Percentiles rank a stretch among this genome's conserved stretches.
Evolutionary conservation across 1,140 invertebrate species (phyloP).

Genomic region (Drosophila murphyi): DNA sequence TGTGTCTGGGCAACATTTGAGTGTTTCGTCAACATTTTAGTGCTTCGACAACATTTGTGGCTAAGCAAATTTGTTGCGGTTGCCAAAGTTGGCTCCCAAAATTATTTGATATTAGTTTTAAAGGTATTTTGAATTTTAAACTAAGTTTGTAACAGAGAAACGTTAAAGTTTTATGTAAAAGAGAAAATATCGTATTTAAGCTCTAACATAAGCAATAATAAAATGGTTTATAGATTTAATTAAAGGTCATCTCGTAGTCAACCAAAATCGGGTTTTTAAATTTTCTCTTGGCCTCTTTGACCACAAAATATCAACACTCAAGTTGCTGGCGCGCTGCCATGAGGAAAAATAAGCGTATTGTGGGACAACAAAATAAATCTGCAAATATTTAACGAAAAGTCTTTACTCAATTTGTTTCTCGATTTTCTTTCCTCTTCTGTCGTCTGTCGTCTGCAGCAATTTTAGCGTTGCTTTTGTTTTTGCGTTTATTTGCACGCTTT

Average conservation of each 20-base stretch:
- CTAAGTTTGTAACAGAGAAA: neutral
- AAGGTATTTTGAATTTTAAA: neutral
- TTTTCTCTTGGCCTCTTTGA: slow-evolving; percentile 7
- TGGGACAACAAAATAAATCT: slow-evolving; percentile 23
- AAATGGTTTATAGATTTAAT: neutral
- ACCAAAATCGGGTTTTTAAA: neutral
- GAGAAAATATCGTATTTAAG: neutral
- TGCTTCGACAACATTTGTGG: slow-evolving; percentile 7
- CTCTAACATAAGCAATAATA: neutral
- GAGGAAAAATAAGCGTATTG: neutral
- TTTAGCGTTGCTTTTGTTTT: slow-evolving; percentile 21
- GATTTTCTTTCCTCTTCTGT: slow-evolving; percentile 4
- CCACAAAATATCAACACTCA: slow-evolving; percentile 11
- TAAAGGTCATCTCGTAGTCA: neutral
- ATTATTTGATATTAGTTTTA: neutral
- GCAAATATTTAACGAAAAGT: slow-evolving; percentile 32
- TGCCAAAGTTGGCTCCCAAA: neutral
- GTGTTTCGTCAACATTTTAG: slow-evolving; percentile 10
- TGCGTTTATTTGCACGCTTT: neutral
- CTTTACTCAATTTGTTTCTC: slow-evolving; percentile 15
- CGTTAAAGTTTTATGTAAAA: neutral
- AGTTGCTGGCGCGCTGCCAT: slow-evolving; percentile 28
- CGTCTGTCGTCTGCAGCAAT: slow-evolving; percentile 34
- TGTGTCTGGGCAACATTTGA: neutral
- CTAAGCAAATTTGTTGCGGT: slow-evolving; percentile 1